phyloP scores from a whole-genome alignment of 2,797 vertebrate genomes.

The Sebastes trivittatus region DNA sequence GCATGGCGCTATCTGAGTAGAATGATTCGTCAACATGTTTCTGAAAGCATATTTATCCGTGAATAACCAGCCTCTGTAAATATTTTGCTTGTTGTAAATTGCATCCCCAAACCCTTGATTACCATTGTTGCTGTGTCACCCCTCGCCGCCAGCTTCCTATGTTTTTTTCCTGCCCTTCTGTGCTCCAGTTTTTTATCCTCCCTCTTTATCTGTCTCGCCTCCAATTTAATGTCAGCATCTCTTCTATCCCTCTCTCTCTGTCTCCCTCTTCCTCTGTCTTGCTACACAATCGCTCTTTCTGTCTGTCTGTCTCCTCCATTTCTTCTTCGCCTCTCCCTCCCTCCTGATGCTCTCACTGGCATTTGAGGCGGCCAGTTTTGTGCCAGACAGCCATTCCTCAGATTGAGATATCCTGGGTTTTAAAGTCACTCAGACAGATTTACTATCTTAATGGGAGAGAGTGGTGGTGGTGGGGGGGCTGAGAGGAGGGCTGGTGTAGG shows the following conservation, averaged over 20 bases:
- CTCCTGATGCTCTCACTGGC: conserved; percentile 62
- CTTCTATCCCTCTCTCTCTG: conserved; percentile 26
- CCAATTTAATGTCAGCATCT: conserved; percentile 64
- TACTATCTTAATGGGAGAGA: conserved; percentile 69
- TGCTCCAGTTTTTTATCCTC: conserved; percentile 35
- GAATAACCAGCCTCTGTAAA: conserved; percentile 48
- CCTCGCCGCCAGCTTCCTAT: conserved; percentile 34
- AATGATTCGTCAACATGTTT: conserved; percentile 41
- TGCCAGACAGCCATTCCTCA: conserved; percentile 81
- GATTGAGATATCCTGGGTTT: conserved; percentile 79
- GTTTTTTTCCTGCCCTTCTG: conserved; percentile 33
- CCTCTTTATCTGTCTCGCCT: conserved; percentile 58
- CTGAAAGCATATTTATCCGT: conserved; percentile 29
- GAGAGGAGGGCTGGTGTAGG: background rate
- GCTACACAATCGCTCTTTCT: conserved; percentile 33
- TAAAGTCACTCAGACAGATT: conserved; percentile 81
- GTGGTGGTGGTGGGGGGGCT: background rate
- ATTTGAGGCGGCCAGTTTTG: conserved; percentile 49
- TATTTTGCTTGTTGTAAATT: conserved; percentile 54
- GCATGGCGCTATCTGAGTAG: conserved; percentile 2
- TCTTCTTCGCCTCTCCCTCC: conserved; percentile 28
- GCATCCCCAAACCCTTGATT: conserved; percentile 45
- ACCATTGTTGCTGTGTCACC: conserved; percentile 72
- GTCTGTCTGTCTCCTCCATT: conserved; percentile 40
- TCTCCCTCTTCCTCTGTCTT: conserved; percentile 33